Evolutionary conservation across 2,113 vertebrate genomes (phyloP).

Genomic region (Myiozetetes cayanensis): DNA sequence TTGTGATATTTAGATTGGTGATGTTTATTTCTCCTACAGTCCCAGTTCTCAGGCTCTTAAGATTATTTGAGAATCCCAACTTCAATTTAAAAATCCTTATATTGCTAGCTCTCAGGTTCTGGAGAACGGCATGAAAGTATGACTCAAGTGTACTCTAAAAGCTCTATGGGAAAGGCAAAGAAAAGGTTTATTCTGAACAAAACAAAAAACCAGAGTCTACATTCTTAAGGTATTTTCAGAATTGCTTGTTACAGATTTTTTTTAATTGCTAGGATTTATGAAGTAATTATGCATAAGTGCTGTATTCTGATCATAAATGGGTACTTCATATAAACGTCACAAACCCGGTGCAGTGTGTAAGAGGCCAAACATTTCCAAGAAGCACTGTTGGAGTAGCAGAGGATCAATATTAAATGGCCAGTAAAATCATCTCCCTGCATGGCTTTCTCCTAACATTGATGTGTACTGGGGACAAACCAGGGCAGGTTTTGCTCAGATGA

Average conservation of each 20-base stretch:
- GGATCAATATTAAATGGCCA: accelerated
- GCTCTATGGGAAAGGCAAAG: not conserved
- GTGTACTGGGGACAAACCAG: accelerated
- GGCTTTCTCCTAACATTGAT: accelerated
- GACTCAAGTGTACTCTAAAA: constrained; percentile 50
- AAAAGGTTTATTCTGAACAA: constrained; percentile 6
- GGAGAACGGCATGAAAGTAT: constrained; percentile 4
- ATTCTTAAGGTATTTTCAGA: not conserved
- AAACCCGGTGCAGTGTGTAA: accelerated
- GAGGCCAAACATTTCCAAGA: not conserved
- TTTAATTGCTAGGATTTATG: not conserved
- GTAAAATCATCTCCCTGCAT: accelerated
- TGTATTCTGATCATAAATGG: not conserved
- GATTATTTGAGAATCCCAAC: constrained; percentile 36
- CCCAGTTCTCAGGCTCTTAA: constrained; percentile 13
- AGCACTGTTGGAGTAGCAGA: not conserved
- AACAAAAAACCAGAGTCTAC: not conserved
- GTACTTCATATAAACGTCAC: accelerated
- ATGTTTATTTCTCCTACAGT: constrained; percentile 42
- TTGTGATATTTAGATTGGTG: not conserved
- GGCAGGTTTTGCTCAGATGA: accelerated
- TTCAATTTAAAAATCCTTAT: constrained; percentile 44
- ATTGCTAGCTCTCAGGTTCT: constrained; percentile 28
- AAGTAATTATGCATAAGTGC: not conserved
- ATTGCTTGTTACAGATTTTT: not conserved